phyloP scores from a whole-genome alignment of 2,888 invertebrate species.

The Poecilobothrus nobilitatus region DNA sequence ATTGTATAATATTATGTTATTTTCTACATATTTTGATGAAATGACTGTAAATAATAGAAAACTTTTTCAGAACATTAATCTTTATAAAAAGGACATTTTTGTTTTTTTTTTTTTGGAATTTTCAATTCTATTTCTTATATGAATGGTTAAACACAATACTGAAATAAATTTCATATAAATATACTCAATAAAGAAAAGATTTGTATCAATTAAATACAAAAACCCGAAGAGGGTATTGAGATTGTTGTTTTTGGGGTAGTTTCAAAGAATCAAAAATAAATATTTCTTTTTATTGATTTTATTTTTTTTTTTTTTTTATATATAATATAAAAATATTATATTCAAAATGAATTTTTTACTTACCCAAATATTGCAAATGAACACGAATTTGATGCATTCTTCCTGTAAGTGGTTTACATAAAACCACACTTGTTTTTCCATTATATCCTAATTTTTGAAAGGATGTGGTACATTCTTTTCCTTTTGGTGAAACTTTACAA shows the following conservation, averaged over 20 bases:
- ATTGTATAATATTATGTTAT: no score
- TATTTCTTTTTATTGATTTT: no score
- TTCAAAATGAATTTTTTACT: constrained; percentile 25
- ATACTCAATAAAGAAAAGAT: neutral
- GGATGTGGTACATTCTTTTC: constrained; percentile 85
- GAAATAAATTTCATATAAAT: neutral
- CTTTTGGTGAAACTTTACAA: constrained; percentile 85
- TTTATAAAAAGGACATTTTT: constrained; percentile 2
- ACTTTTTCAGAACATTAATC: neutral
- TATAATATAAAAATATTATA: no score
- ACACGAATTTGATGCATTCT: constrained; percentile 99
- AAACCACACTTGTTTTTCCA: constrained; percentile 82
- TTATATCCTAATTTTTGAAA: constrained; percentile 87
- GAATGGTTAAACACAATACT: neutral
- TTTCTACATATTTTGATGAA: neutral
- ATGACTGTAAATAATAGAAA: constrained; percentile 1
- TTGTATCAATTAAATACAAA: constrained; percentile 4
- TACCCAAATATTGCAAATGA: constrained; percentile 94
- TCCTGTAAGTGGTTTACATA: constrained; percentile 91
- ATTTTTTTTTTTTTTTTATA: no score
- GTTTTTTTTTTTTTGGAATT: neutral
- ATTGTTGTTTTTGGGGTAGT: neutral
- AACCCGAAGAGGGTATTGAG: neutral
- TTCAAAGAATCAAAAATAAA: no score
- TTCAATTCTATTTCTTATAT: neutral